Percentiles rank a stretch among this genome's conserved stretches.
Evolutionary conservation across 2,113 vertebrate genomes (phyloP).

Genomic region (Lepus timidus): DNA sequence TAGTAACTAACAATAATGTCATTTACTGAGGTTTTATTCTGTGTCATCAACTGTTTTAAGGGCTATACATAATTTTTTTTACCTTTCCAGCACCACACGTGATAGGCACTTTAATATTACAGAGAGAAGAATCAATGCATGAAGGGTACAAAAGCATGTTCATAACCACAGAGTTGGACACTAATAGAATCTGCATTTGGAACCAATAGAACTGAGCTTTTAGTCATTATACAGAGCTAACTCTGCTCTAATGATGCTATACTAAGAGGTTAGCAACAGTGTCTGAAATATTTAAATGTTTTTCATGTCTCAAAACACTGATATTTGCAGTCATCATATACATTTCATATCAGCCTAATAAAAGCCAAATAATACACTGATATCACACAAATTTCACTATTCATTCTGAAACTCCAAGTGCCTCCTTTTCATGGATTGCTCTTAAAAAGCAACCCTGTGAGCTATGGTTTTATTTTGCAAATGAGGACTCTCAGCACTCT

Average conservation of each 20-base stretch:
- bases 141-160: neutral
- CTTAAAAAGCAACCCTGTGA: neutral
- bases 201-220: neutral
- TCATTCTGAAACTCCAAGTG: neutral
- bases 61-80: neutral
- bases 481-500: neutral
- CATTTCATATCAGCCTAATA: neutral
- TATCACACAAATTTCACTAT: neutral
- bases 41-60: constrained; percentile 43
- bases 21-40: constrained; percentile 30
- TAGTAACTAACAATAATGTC: neutral
- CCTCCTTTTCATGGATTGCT: too few species aligned
- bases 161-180: neutral
- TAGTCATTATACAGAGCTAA: neutral
- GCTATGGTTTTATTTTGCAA: neutral
- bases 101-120: neutral
- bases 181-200: neutral
- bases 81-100: neutral
- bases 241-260: neutral
- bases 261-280: neutral
- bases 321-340: neutral
- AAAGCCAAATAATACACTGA: neutral
- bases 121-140: neutral
- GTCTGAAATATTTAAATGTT: neutral
- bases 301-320: constrained; percentile 23